phyloP scores from a whole-genome alignment of 1,140 invertebrate species.

The Apolygus lucorum region DNA sequence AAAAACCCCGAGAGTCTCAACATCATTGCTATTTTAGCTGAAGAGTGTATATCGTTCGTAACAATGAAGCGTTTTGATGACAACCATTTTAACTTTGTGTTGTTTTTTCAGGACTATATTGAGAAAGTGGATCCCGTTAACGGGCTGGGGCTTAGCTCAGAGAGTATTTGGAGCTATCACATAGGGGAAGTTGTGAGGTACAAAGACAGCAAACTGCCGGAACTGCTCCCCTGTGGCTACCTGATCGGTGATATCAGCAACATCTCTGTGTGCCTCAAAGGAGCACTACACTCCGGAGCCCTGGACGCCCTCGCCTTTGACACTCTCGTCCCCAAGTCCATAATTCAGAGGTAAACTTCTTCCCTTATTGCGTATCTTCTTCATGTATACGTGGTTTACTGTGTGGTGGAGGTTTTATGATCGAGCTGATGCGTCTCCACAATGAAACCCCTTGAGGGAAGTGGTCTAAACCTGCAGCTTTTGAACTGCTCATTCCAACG shows the following conservation, averaged over 20 bases:
- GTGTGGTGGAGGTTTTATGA: too few species aligned
- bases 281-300: constrained; percentile 73
- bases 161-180: constrained; percentile 86
- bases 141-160: constrained; percentile 78
- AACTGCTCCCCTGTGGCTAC: constrained; percentile 87
- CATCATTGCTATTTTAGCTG: too few species aligned
- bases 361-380: too few species aligned
- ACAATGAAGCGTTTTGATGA: too few species aligned
- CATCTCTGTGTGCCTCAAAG: constrained; percentile 50
- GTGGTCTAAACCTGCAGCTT: too few species aligned
- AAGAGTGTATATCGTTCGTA: too few species aligned
- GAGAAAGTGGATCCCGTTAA: constrained; percentile 84
- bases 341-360: constrained; percentile 65
- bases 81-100: too few species aligned
- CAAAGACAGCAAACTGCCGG: constrained; percentile 56
- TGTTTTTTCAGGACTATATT: constrained; percentile 72
- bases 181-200: constrained; percentile 74
- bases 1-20: too few species aligned
- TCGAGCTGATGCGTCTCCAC: too few species aligned
- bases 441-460: too few species aligned
- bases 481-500: too few species aligned
- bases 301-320: constrained; percentile 92
- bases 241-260: constrained; percentile 71
- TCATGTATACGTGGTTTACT: too few species aligned
- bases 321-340: constrained; percentile 90